phyloP scores from a whole-genome alignment of 2,888 invertebrate genomes.

The Xanthorhoe spadicearia region DNA sequence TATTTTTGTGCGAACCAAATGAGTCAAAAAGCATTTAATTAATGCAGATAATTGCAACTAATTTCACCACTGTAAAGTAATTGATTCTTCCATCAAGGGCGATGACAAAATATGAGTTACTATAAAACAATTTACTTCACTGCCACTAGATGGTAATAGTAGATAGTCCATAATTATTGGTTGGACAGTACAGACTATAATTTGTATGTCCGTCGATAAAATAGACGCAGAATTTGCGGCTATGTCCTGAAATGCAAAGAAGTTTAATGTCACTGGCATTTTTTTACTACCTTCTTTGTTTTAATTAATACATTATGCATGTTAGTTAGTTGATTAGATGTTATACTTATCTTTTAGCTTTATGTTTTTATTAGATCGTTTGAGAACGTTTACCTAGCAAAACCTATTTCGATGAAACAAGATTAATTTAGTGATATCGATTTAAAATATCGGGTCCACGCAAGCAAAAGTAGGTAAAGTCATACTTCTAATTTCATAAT shows the following conservation, averaged over 20 bases:
- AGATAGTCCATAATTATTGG: constrained; percentile 63
- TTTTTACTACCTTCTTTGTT: neutral
- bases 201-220: constrained; percentile 47
- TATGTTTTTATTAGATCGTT: too few relatives aligned
- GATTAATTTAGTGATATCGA: too few relatives aligned
- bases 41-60: too few relatives aligned
- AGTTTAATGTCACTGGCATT: constrained; percentile 16
- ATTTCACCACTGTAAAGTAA: neutral
- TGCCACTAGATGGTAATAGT: constrained; percentile 54
- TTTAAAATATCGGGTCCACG: too few relatives aligned
- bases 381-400: too few relatives aligned
- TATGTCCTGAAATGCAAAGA: constrained; percentile 24
- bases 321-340: neutral
- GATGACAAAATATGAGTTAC: constrained; percentile 28
- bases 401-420: too few relatives aligned
- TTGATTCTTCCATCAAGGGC: neutral
- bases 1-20: too few relatives aligned
- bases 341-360: too few relatives aligned
- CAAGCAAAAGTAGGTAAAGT: too few relatives aligned
- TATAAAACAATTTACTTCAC: constrained; percentile 53
- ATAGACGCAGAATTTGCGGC: constrained; percentile 21
- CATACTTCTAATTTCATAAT: neutral
- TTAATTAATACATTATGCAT: neutral
- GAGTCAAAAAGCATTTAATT: neutral
- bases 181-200: constrained; percentile 58